Evolutionary conservation across 2,797 vertebrate species (phyloP).

Genomic region (Gymnocypris eckloni): DNA sequence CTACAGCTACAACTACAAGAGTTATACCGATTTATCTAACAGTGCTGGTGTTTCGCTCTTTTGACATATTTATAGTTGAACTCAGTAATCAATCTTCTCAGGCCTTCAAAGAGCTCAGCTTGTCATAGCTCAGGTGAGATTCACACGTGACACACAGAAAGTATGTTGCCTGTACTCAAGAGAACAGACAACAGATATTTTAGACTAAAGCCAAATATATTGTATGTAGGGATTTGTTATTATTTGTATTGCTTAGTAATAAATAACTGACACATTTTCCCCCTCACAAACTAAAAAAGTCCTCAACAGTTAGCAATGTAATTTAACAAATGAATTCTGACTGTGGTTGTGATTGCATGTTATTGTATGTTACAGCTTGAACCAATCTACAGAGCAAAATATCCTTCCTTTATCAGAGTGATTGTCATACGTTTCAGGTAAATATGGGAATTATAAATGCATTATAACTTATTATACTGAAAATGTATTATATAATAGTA

Average conservation of each 20-base stretch:
- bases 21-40: not conserved
- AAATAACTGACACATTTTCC: not conserved
- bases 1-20: not conserved
- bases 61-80: not conserved
- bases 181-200: not conserved
- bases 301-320: not conserved
- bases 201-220: not conserved
- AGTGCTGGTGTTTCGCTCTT: conserved; percentile 1
- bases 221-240: not conserved
- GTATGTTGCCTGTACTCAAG: not conserved
- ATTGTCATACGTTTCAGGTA: conserved; percentile 10
- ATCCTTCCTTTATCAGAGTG: not conserved
- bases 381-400: not conserved
- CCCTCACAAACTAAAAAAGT: not conserved
- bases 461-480: too few species aligned
- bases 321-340: not conserved
- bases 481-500: not conserved
- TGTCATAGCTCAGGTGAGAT: not conserved
- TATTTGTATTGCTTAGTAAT: not conserved
- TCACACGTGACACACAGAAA: not conserved
- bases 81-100: not conserved
- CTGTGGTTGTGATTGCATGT: not conserved
- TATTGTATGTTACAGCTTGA: conserved; percentile 10
- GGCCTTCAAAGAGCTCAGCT: not conserved
- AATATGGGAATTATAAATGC: not conserved